Evolutionary conservation across 2,797 vertebrate species (phyloP).

Genomic region (Sebastes aleutianus): DNA sequence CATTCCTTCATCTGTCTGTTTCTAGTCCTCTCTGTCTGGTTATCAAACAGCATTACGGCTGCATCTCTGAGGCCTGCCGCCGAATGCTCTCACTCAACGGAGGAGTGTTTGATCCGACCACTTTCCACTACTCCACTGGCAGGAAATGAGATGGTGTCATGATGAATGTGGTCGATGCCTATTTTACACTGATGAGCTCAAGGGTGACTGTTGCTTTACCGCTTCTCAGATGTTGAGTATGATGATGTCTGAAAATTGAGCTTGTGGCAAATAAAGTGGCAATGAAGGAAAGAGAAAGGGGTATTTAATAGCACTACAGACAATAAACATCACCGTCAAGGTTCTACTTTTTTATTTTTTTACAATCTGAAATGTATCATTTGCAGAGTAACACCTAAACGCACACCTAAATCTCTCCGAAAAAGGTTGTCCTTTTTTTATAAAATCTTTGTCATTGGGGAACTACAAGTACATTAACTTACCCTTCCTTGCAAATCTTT

Average conservation of each 20-base stretch:
- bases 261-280: slow-evolving; percentile 3
- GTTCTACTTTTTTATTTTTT: background rate
- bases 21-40: slow-evolving; percentile 33
- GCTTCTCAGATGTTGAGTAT: slow-evolving; percentile 48
- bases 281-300: background rate
- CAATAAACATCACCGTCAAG: background rate
- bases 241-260: slow-evolving; percentile 27
- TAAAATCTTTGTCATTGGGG: background rate
- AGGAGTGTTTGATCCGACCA: slow-evolving; percentile 41
- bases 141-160: slow-evolving; percentile 63
- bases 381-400: background rate
- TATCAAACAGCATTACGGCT: slow-evolving; percentile 39
- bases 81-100: slow-evolving; percentile 2
- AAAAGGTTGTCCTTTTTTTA: background rate
- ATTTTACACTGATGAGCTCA: slow-evolving; percentile 66
- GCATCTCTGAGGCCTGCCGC: background rate
- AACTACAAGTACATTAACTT: background rate
- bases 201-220: slow-evolving; percentile 21
- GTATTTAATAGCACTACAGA: background rate
- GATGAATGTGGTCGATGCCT: slow-evolving; percentile 63
- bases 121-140: slow-evolving; percentile 51
- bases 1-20: slow-evolving; percentile 35
- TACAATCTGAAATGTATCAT: background rate
- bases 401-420: background rate
- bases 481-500: background rate